Percentiles rank a stretch among this genome's conserved stretches.
Evolutionary conservation across 2,888 invertebrate genomes (phyloP).

Genomic region (Philereme vetulata): DNA sequence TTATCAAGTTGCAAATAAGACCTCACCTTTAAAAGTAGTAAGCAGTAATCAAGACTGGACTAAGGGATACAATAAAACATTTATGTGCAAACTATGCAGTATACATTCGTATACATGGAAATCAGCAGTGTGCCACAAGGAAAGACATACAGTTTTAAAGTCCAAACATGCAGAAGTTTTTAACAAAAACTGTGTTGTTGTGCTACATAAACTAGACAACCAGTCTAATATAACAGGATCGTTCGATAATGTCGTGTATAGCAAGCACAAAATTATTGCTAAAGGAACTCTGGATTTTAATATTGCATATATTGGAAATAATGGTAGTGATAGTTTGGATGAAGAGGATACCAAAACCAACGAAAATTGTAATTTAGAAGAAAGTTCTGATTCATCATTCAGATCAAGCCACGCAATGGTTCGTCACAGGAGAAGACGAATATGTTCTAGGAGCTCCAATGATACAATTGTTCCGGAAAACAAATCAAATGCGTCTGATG

Average conservation of each 20-base stretch:
- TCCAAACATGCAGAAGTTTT: constrained; percentile 46
- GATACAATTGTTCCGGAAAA: constrained; percentile 51
- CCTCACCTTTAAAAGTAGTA: neutral
- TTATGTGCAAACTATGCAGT: constrained; percentile 54
- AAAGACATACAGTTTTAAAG: constrained; percentile 34
- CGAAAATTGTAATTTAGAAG: constrained; percentile 5
- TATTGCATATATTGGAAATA: constrained; percentile 46
- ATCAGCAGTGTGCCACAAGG: constrained; percentile 31
- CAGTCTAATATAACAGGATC: constrained; percentile 58
- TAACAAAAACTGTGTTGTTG: constrained; percentile 51
- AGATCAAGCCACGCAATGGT: constrained; percentile 16
- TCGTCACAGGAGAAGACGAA: constrained; percentile 44
- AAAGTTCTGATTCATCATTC: constrained; percentile 22
- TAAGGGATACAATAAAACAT: constrained; percentile 45
- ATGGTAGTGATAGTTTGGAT: constrained; percentile 41
- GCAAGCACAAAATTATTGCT: constrained; percentile 52
- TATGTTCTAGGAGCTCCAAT: constrained; percentile 53
- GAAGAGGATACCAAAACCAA: constrained; percentile 30
- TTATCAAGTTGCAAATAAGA: neutral
- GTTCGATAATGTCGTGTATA: constrained; percentile 52
- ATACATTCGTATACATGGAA: constrained; percentile 26
- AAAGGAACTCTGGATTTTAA: constrained; percentile 48
- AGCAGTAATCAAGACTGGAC: constrained; percentile 39
- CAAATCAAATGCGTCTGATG: constrained; percentile 26
- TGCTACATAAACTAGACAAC: constrained; percentile 54